Evolutionary conservation across 2,888 invertebrate species (phyloP), one percentile per base, ranked within the genome.

Genomic region (Ptilodon capucinus): DNA sequence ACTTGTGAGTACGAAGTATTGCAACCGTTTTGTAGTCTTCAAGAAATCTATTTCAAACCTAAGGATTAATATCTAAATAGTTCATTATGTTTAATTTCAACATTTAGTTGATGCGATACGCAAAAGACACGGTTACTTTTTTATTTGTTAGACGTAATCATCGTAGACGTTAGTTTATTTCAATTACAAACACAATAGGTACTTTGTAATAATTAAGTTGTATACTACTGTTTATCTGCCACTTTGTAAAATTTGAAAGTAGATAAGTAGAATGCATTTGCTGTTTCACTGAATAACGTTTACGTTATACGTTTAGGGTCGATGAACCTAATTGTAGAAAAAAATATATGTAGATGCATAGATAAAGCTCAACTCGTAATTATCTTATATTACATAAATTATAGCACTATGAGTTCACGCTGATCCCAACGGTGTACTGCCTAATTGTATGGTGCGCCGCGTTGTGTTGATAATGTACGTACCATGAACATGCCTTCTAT

Each of bases 21-120:
- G 46, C 41, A 51, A 54, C 44, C 48, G 40, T 42, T 41, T 30
- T 28, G 52, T 43, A 44, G 49, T 54, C 52, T 42, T 46, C 53
- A 63, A 71, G 79, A 84, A 86, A 86, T 81, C 85, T 87, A 87
- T 88, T 87, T 88, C 87, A 86, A 86, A 83, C 79, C 85, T 83
- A 73, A 74, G 79, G 71, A 79, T 35, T 0, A 35, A 35, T 35
- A 35, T 85, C 79, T 80, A 87, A 69, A 70, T 71, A 76, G 62
- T 64, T 39, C 64, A 73, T 74, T 76, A 76, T 74, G 76, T 74
- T 74, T 80, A 80, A 76, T 68, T 75, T 75, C 60, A 65, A 65
- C 69, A 64, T 64, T 64, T 69, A 69, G 3, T 39, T n/a, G 19
- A 73, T 46, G 78, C 74, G 71, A 71, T 75, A 76, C n/a, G 71